phyloP scores from a whole-genome alignment of 2,113 vertebrate species.

The Aplodontia rufa region DNA sequence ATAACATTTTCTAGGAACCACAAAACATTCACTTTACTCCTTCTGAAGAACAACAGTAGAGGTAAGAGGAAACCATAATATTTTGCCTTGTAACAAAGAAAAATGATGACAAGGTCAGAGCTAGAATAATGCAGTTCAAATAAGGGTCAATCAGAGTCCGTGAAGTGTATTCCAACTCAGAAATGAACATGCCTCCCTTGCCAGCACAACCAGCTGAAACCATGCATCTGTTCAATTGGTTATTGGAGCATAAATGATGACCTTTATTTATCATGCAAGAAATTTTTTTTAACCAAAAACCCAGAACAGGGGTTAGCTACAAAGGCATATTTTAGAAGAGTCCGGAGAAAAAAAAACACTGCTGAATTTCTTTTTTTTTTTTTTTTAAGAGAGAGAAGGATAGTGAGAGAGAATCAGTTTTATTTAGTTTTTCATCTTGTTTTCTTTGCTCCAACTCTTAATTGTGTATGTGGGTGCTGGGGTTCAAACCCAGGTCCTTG shows the following conservation, averaged over 20 bases:
- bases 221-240: neutral
- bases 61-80: neutral
- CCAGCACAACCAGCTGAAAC: neutral
- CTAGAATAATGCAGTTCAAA: constrained; percentile 59
- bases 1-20: constrained; percentile 66
- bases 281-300: constrained; percentile 32
- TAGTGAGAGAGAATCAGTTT: no score
- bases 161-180: constrained; percentile 45
- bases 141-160: constrained; percentile 11
- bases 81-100: constrained; percentile 58
- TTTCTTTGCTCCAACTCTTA: no score
- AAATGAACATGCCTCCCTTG: neutral
- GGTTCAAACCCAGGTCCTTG: no score
- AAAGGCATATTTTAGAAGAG: constrained; percentile 33
- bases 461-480: no score
- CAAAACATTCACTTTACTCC: constrained; percentile 66
- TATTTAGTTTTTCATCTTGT: no score
- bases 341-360: neutral
- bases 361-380: no score
- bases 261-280: neutral
- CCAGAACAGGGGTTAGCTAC: neutral
- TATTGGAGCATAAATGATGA: constrained; percentile 1
- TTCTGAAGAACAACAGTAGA: constrained; percentile 12
- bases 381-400: no score
- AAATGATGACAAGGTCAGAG: neutral